Percentiles rank a stretch among this genome's conserved stretches.
Evolutionary conservation across 2,797 vertebrate species (phyloP).

Genomic region (Chloroceryle amazona): DNA sequence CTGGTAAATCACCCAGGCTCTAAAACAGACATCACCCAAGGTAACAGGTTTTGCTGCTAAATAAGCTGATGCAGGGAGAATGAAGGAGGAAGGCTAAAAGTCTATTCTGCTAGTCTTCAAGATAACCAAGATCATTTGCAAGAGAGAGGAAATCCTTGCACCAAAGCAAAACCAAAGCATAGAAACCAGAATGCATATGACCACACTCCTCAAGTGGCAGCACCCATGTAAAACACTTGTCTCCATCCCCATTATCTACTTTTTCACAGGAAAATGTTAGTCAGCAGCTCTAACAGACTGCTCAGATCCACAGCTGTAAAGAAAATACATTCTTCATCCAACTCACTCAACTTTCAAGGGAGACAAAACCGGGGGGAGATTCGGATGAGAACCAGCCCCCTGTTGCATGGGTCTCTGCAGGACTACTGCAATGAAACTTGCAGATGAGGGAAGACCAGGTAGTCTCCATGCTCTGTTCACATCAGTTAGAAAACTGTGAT

Average conservation of each 20-base stretch:
- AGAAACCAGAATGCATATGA: background rate
- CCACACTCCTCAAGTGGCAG: background rate
- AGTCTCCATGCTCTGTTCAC: background rate
- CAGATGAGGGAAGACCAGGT: background rate
- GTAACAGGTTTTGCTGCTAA: background rate
- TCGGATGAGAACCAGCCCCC: rapidly evolving
- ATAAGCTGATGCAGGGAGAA: background rate
- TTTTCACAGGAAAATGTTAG: rapidly evolving
- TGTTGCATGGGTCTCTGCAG: background rate
- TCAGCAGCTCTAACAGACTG: background rate
- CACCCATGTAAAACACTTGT: background rate
- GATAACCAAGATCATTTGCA: background rate
- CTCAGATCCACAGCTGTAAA: background rate
- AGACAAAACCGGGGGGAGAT: background rate
- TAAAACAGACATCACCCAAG: background rate
- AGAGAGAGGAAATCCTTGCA: background rate
- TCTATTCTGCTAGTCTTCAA: background rate
- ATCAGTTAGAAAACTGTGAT: background rate
- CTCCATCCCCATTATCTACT: background rate
- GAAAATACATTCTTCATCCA: background rate
- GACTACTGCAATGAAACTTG: background rate
- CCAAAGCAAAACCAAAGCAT: rapidly evolving
- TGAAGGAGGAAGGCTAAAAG: background rate
- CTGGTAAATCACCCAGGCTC: background rate
- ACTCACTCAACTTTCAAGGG: background rate